Conservation (phyloP, 2,113 vertebrate species). For the Bubo blakistoni region DNA sequence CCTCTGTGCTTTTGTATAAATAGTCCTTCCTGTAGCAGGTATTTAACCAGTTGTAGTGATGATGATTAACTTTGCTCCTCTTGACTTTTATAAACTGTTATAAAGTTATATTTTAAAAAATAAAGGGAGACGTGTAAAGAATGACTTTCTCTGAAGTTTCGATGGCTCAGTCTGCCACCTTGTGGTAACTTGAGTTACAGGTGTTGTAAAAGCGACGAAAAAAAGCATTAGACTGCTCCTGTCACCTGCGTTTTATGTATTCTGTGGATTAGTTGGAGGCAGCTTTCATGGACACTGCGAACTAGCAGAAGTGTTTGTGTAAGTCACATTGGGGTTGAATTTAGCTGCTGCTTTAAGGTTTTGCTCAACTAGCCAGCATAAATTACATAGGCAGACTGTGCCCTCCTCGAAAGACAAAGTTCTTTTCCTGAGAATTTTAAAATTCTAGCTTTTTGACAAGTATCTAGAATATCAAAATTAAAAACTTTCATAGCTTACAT, state of each 20-base stretch:
- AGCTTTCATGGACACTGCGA: not conserved
- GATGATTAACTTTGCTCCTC: not conserved
- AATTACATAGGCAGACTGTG: not conserved
- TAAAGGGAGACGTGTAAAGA: not conserved
- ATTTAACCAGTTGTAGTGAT: not conserved
- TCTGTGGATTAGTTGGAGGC: not conserved
- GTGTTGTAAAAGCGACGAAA: not conserved
- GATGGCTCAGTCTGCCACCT: constrained; percentile 48
- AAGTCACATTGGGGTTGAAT: not conserved
- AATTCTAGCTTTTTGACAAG: not conserved
- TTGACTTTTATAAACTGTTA: not conserved
- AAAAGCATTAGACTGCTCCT: rapidly evolving
- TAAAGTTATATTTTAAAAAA: rapidly evolving
- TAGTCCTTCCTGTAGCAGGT: not conserved
- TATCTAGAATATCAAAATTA: not conserved
- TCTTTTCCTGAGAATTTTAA: not conserved
- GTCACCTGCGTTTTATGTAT: rapidly evolving
- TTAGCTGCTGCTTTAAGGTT: not conserved
- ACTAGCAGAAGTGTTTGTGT: not conserved
- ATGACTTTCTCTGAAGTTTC: not conserved
- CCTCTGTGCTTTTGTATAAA: not conserved
- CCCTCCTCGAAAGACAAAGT: not conserved
- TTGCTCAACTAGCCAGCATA: not conserved
- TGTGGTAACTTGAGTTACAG: constrained; percentile 1
- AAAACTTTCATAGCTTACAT: not conserved